A percentile compares a stretch with the other conserved stretches of the same genome.
Conservation (phyloP, 2,113 vertebrate species). For the Pristiophorus japonicus region DNA sequence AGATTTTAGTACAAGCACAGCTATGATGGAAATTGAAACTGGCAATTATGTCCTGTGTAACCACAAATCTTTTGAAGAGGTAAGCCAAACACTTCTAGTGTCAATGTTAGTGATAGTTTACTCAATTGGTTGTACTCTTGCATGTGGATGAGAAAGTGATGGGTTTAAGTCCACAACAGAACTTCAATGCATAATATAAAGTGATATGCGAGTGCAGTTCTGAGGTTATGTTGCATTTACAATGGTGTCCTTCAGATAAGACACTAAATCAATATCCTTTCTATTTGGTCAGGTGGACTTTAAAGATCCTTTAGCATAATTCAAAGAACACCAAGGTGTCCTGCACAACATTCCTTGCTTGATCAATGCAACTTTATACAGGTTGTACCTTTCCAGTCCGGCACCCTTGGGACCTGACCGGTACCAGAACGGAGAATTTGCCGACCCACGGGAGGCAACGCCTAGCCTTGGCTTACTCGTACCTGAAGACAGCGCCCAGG, state of each 20-base stretch:
- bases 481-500: no score
- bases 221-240: not conserved
- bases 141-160: not conserved
- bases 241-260: not conserved
- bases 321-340: not conserved
- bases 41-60: not conserved
- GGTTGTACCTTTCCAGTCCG: no score
- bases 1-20: not conserved
- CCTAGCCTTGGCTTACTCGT: no score
- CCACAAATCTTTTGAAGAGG: not conserved
- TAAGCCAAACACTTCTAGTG: not conserved
- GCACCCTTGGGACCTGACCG: no score
- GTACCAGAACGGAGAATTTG: no score
- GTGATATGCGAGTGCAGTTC: not conserved
- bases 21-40: not conserved
- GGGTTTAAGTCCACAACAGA: not conserved
- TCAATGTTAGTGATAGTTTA: not conserved
- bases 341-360: no score
- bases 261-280: not conserved
- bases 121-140: not conserved
- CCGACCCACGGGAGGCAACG: no score
- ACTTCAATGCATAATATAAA: not conserved
- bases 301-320: not conserved
- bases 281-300: not conserved
- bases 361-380: no score